Evolutionary conservation across 2,113 vertebrate genomes (phyloP), one percentile per base, ranked within the genome.

Genomic region (Odocoileus hemionus): DNA sequence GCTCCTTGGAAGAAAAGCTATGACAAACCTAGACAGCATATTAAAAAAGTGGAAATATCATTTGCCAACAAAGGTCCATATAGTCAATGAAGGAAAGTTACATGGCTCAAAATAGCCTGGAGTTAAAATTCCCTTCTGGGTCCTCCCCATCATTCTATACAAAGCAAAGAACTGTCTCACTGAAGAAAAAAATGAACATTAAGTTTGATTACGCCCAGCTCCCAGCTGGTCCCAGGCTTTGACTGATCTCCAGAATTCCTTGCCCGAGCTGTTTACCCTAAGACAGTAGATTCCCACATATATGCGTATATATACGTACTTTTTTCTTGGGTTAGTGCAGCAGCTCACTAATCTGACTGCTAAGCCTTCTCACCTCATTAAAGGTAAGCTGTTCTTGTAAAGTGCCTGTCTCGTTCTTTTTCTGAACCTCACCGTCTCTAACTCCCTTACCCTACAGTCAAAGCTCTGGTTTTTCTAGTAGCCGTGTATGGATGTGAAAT

Each of bases 401-500:
- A 74, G 67, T 39, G 36, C n/a, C 21, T 39, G 67, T 74, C 36
- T 74, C 1, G 0, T 12, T 74, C n/a, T 74, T 39, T 74, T 39
- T 74, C 36, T 0, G 5, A 25, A 74, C 19, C 21, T 74, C 0
- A 0, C n/a, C 5, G 39, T 74, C 36, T 74, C 67, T 39, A 70
- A 36, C 64, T 70, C n/a, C 17, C 17, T 36, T 70, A 74, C 67
- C 10, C 36, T 74, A 39, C 1, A 25, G 36, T 39, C 67, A 74
- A 74, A 74, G 36, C 67, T 39, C 67, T 74, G 67, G n/a, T 25
- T 23, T 74, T 74, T 39, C 36, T 21, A 25, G 21, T 74, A 70
- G 67, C 36, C 10, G 1, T 70, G n/a, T 70, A 39, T 74, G 23
- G 5, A 74, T 74, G 36, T 74, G 67, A 74, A 21, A 39, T 5